These are phyloP conservation scores for Podiceps cristatus DNA, from an alignment of 2,113 vertebrate species.

Conservation along the genomic window DNA sequence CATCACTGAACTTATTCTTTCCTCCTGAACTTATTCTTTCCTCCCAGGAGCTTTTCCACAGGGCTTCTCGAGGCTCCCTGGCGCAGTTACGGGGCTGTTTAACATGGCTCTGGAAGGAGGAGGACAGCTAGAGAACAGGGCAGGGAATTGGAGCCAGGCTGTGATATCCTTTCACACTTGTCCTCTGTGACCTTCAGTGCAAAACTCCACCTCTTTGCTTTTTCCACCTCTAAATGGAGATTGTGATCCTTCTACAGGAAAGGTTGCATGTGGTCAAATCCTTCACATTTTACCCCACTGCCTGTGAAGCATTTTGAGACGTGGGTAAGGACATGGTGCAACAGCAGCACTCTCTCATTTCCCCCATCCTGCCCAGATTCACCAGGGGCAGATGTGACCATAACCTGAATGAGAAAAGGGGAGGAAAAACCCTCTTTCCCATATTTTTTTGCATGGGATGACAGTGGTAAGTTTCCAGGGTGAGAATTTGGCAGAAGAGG, in stretches of 20 bases:
- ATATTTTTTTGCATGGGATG: background rate
- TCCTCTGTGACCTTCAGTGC: background rate
- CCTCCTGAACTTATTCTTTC: background rate
- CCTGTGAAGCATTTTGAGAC: background rate
- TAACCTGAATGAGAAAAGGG: background rate
- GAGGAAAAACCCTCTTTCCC: background rate
- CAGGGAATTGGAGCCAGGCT: background rate
- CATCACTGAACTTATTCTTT: background rate
- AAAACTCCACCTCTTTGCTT: background rate
- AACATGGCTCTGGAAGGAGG: background rate
- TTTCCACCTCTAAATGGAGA: background rate
- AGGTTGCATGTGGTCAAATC: background rate
- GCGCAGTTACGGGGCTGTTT: background rate
- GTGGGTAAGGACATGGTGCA: background rate
- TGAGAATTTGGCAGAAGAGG: background rate
- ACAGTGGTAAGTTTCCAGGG: background rate
- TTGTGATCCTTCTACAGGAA: background rate
- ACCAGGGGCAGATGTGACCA: background rate
- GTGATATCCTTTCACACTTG: background rate
- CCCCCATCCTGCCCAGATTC: background rate
- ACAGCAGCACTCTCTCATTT: background rate
- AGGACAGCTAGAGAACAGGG: background rate
- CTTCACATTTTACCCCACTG: background rate
- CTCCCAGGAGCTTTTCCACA: constrained; percentile 1
- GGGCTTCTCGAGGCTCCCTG: background rate